These are phyloP conservation scores for Lissocephala sabroskyi DNA, from an alignment of 2,888 invertebrate species.

Conservation along the genomic window DNA sequence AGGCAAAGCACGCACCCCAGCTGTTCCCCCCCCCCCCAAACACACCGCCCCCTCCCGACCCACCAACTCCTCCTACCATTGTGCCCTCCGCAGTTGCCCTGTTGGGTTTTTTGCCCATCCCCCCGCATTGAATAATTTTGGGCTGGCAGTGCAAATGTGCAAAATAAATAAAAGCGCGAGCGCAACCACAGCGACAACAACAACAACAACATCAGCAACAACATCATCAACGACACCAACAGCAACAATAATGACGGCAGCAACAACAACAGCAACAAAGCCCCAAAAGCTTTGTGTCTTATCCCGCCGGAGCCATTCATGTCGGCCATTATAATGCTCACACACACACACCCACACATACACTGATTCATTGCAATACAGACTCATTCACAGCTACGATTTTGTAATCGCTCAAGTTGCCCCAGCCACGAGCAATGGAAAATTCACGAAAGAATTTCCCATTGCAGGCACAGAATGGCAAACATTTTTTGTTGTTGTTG, in stretches of 20 bases:
- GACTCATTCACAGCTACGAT: constrained; percentile 6
- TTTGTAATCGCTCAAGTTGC: constrained; percentile 25
- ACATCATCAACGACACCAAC: constrained; percentile 17
- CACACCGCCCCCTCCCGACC: no score
- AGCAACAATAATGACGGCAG: constrained; percentile 5
- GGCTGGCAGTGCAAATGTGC: background rate
- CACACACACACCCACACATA: constrained; percentile 4
- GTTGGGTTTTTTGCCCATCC: no score
- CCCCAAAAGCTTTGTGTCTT: constrained; percentile 3
- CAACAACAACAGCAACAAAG: constrained; percentile 14
- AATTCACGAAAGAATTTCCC: background rate
- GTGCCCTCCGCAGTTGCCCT: no score
- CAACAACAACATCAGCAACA: constrained; percentile 1
- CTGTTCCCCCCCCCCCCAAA: no score
- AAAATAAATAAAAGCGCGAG: background rate
- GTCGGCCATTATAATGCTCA: constrained; percentile 12
- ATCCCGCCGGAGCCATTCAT: constrained; percentile 25
- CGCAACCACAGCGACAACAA: background rate
- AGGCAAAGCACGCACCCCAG: constrained; percentile 24
- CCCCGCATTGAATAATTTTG: background rate
- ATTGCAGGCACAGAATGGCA: constrained; percentile 15
- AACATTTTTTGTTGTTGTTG: constrained; percentile 1
- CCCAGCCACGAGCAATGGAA: no score
- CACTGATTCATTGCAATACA: no score
- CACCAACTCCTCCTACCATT: no score